Evolutionary conservation across 1,140 invertebrate species (phyloP).

Genomic region (Penaeus indicus): DNA sequence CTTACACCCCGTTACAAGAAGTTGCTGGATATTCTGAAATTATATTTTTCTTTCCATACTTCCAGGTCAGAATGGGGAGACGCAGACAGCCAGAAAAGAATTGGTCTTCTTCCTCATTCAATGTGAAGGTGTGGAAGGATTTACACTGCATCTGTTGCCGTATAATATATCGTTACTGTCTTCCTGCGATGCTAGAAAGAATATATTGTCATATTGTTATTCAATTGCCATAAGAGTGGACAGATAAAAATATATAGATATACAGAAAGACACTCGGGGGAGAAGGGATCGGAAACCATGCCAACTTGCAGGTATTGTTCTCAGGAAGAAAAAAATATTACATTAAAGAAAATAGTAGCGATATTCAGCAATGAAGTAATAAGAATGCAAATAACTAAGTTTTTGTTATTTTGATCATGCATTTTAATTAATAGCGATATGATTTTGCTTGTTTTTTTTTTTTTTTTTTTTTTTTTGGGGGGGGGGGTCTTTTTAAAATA

Average conservation of each 20-base stretch:
- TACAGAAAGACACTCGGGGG: not conserved
- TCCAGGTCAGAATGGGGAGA: not conserved
- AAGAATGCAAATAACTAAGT: too few species aligned
- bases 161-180: not conserved
- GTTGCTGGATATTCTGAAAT: not conserved
- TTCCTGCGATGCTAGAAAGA: not conserved
- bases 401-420: too few species aligned
- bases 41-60: not conserved
- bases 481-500: too few species aligned
- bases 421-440: too few species aligned
- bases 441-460: too few species aligned
- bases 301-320: too few species aligned
- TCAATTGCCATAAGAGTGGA: too few species aligned
- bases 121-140: conserved; percentile 53
- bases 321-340: too few species aligned
- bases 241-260: not conserved
- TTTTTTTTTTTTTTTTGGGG: too few species aligned
- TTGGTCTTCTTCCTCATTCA: conserved; percentile 57
- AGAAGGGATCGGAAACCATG: not conserved
- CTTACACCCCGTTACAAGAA: too few species aligned
- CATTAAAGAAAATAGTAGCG: too few species aligned
- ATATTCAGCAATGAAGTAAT: too few species aligned
- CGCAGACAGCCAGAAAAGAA: not conserved
- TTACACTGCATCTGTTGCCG: not conserved
- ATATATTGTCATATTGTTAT: not conserved